Base-by-base conservation (phyloP, 2,113 vertebrate species). In the Hyperopisus bebe region DNA sequence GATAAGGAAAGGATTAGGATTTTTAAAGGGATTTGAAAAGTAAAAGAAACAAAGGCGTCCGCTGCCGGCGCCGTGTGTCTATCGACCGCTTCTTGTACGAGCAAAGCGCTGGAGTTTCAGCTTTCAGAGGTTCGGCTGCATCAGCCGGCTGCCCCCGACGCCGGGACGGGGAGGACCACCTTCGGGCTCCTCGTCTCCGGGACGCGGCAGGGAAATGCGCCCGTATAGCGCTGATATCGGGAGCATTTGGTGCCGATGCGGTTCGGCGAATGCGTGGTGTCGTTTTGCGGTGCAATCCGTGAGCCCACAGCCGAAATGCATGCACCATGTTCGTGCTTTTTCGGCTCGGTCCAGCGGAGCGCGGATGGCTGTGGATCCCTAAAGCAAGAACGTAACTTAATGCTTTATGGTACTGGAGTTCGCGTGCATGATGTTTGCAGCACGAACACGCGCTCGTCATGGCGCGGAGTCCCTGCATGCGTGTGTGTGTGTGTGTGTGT, bases 1-100 rank as follows among this genome's bases (percentile, higher is more conserved):
- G 31, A 88, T 6, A 47, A 53, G 24, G 21, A 21, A 27, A 21
- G 47, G 13, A 2, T 27, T 3, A 11, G 35, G 55, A 2, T 83
- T 21, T 88, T 90, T 80, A 46, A n/a, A 44, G 27, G 47, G 35
- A 2, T 42, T 3, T 55, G 66, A 27, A 62, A 55, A 87, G 44
- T 46, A 42, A 83, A 62, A n/a, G 39, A 74, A 89, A 90, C 90
- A 90, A 90, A 90, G 88, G 55, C 90, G 53, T 90, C n/a, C 47
- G 31, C 87, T 44, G 44, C 31, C 39, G 90, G 70, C 53, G n/a
- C 9, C 15, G 44, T 21, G 10, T 70, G 46, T 66, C 87, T 88
- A 44, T 47, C 44, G 58, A 42, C 7, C 19, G 35, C 11, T 44
- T 11, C 42, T 24, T 7, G 51, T 42, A 9, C 8, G 5, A 31